phyloP scores from a whole-genome alignment of 2,888 invertebrate genomes.

The Cephus sareptanus region DNA sequence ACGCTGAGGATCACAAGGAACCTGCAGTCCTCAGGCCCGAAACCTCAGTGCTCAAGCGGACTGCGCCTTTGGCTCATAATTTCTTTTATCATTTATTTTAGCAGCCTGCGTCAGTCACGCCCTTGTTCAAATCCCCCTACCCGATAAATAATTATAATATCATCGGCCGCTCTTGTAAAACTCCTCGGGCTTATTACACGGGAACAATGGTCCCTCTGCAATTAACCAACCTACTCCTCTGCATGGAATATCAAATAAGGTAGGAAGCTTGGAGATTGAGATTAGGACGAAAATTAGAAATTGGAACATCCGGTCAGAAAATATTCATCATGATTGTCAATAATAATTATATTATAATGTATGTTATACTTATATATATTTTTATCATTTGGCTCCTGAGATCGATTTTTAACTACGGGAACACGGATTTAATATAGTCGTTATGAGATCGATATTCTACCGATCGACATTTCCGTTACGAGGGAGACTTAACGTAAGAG shows the following conservation, averaged over 20 bases:
- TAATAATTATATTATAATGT: neutral
- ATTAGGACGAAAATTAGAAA: neutral
- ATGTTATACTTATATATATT: neutral
- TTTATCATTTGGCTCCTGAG: neutral
- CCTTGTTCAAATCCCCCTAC: slow-evolving; percentile 39
- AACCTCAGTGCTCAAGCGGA: neutral
- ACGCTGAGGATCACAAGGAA: neutral
- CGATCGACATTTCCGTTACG: neutral
- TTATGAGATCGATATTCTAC: neutral
- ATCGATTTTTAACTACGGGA: neutral
- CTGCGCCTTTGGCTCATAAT: slow-evolving; percentile 23
- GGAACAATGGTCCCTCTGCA: slow-evolving; percentile 33
- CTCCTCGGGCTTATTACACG: slow-evolving; percentile 28
- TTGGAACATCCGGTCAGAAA: neutral
- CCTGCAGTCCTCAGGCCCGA: neutral
- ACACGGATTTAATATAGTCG: neutral
- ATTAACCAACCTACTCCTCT: slow-evolving; percentile 26
- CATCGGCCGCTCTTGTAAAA: slow-evolving; percentile 30
- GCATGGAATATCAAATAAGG: neutral
- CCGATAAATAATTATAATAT: slow-evolving; percentile 46
- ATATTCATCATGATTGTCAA: neutral
- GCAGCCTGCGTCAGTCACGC: slow-evolving; percentile 35
- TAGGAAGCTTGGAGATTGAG: neutral
- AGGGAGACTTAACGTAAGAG: neutral
- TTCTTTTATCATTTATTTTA: slow-evolving; percentile 31